These are phyloP conservation scores for Aromia moschata DNA, from an alignment of 2,888 invertebrate genomes.

Conservation along the genomic window DNA sequence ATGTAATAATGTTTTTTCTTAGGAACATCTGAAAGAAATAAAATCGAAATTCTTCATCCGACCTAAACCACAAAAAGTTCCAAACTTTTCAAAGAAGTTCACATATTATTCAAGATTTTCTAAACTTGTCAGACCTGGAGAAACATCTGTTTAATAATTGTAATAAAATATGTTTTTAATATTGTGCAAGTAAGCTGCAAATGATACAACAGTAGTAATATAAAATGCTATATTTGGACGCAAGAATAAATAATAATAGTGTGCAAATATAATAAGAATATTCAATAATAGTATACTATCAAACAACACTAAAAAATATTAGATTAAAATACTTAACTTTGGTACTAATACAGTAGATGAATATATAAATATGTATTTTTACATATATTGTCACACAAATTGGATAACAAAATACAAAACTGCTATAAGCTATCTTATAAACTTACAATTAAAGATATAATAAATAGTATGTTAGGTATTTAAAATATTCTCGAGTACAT, in stretches of 20 bases:
- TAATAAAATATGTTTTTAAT: constrained; percentile 1
- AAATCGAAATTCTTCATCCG: constrained; percentile 36
- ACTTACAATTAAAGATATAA: too few relatives aligned
- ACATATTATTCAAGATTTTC: constrained; percentile 58
- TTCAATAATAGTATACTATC: neutral
- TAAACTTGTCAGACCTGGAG: constrained; percentile 54
- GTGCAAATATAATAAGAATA: constrained; percentile 10
- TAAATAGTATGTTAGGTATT: too few relatives aligned
- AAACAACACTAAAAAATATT: too few relatives aligned
- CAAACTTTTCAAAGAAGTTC: constrained; percentile 57
- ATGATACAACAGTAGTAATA: constrained; percentile 10
- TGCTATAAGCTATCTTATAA: too few relatives aligned
- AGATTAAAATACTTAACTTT: constrained; percentile 13
- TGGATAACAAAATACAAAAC: neutral
- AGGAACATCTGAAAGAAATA: constrained; percentile 47
- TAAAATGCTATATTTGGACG: constrained; percentile 11
- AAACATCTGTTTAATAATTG: constrained; percentile 51
- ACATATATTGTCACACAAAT: neutral
- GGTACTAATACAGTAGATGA: constrained; percentile 5
- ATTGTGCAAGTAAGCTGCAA: too few relatives aligned
- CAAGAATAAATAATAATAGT: constrained; percentile 8
- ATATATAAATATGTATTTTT: neutral
- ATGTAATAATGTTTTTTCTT: too few relatives aligned
- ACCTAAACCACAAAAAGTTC: constrained; percentile 49
- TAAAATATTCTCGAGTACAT: too few relatives aligned